These are phyloP conservation scores for Apodemus agrarius DNA, from an alignment of 2,797 vertebrate species.

Conservation along the genomic window DNA sequence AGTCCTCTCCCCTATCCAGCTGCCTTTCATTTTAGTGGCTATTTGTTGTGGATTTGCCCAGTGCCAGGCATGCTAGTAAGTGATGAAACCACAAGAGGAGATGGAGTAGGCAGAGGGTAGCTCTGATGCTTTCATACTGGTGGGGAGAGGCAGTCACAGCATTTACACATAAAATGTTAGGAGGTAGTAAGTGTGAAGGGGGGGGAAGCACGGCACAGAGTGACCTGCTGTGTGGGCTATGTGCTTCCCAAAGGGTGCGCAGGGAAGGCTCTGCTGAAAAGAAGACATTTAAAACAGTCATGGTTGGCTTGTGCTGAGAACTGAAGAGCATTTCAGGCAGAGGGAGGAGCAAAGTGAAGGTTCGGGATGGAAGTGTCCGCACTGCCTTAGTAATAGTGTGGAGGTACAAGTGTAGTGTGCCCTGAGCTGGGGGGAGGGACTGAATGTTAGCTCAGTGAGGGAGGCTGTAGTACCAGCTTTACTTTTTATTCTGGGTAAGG, in stretches of 20 bases:
- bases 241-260: rapidly evolving
- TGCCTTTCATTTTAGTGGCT: background rate
- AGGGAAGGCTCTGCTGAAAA: background rate
- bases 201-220: rapidly evolving
- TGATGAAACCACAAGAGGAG: background rate
- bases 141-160: background rate
- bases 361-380: background rate
- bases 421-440: rapidly evolving
- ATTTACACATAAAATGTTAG: background rate
- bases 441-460: background rate
- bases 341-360: background rate
- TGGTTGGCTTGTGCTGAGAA: background rate
- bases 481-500: background rate
- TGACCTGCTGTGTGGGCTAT: background rate
- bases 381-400: background rate
- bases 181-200: background rate
- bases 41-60: background rate
- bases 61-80: background rate
- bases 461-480: background rate
- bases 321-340: background rate
- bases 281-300: background rate
- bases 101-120: background rate
- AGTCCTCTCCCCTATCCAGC: background rate
- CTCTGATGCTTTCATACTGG: background rate
- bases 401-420: background rate